Evolutionary conservation across 2,888 invertebrate genomes (phyloP).

Genomic region (Cordilura impudica): DNA sequence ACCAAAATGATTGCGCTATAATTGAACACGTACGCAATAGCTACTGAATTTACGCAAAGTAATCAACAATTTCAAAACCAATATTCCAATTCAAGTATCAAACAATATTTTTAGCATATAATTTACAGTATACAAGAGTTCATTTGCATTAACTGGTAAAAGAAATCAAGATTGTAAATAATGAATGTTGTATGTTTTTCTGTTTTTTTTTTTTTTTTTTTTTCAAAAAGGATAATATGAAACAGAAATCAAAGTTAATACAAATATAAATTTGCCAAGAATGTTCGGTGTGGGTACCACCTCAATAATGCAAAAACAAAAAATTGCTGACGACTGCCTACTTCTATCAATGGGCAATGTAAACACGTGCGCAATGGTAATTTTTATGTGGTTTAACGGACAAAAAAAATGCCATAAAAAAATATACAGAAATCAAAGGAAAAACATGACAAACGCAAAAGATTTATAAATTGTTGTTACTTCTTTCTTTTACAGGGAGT

Average conservation of each 20-base stretch:
- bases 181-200: conserved; percentile 12
- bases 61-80: conserved; percentile 53
- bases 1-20: conserved; percentile 40
- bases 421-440: conserved; percentile 9
- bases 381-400: conserved; percentile 37
- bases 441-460: conserved; percentile 38
- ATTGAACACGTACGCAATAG: conserved; percentile 62
- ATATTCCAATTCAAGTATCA: conserved; percentile 29
- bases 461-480: conserved; percentile 16
- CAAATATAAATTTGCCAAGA: neutral
- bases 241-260: neutral
- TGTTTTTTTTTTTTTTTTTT: too few relatives aligned
- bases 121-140: conserved; percentile 37
- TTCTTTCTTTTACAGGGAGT: conserved; percentile 1
- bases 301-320: neutral
- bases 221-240: neutral
- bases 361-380: conserved; percentile 46
- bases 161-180: conserved; percentile 27
- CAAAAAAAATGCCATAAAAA: neutral
- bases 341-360: conserved; percentile 17
- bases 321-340: neutral
- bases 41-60: conserved; percentile 63
- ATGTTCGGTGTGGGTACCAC: conserved; percentile 4
- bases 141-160: conserved; percentile 50
- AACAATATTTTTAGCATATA: neutral